Evolutionary conservation across 2,888 invertebrate species (phyloP), one percentile per base, ranked within the genome.

Genomic region (Synergus laeviventris): DNA sequence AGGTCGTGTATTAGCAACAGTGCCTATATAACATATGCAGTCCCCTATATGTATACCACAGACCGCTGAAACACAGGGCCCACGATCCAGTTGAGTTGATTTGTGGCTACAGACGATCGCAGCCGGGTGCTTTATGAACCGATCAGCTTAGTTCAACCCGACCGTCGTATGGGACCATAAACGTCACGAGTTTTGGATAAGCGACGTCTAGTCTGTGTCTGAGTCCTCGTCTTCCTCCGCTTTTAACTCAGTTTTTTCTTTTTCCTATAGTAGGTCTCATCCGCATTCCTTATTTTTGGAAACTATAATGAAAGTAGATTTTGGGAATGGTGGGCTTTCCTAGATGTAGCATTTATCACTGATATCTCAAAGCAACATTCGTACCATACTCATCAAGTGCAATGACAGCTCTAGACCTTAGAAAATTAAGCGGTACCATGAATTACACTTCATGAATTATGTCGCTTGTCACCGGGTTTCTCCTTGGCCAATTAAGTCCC

Each of bases 61-160:
- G 82, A 85, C 81, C 84, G 81, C 84, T 82, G 84, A 85, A 83
- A 84, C 82, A 79, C 80, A 74, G 78, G 82, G 61, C 79, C 83
- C 74, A 81, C 87, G 85, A 83, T 84, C 82, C 85, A 84, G 83
- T 85, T 84, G 83, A 82, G 82, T 87, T 87, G 88, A 88, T 88
- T 88, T 89, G 89, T 87, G 84, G 83, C 82, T 81, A 79, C 81
- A 82, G 82, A 76, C 83, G 83, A 84, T 84, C 84, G 81, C 82
- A 84, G 83, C 78, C 82, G 75, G 81, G 84, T 86, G 86, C 85
- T 87, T 87, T 87, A 87, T 87, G 87, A 88, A 87, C 86, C 87
- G 86, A 88, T 88, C 88, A 84, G 82, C 81, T 77, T 74, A 80
- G 80, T 80, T 74, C 81, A 80, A 80, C 79, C 9, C 82, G 81